Conservation (phyloP, 2,113 vertebrate genomes). For the Poeciliopsis turrubarensis region DNA sequence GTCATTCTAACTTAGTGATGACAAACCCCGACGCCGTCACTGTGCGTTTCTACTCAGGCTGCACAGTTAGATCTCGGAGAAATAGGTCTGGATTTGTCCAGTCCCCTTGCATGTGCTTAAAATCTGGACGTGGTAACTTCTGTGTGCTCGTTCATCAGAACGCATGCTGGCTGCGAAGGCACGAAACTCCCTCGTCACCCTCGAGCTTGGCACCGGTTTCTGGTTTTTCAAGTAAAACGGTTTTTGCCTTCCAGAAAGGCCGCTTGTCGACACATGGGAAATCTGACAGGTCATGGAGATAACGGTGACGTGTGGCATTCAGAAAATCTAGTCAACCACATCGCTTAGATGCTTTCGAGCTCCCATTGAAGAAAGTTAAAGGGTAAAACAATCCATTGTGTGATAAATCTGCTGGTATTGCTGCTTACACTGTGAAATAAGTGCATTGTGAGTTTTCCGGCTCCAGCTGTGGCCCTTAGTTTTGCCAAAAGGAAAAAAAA, state of each 20-base stretch:
- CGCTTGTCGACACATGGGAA: not conserved
- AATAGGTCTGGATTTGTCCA: too few relatives aligned
- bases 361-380: constrained; percentile 8
- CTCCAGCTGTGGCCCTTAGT: not conserved
- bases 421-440: too few relatives aligned
- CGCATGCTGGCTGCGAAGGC: not conserved
- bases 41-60: not conserved
- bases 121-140: not conserved
- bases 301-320: not conserved
- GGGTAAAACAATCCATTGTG: not conserved
- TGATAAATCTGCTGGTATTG: not conserved
- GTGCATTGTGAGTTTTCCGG: not conserved
- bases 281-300: not conserved
- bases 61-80: too few relatives aligned
- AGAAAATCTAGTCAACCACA: not conserved
- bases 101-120: not conserved
- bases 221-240: not conserved
- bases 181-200: not conserved
- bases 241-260: not conserved
- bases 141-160: not conserved
- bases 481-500: not conserved
- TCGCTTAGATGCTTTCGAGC: constrained; percentile 15
- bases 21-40: not conserved
- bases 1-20: constrained; percentile 7
- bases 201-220: constrained; percentile 1